Conservation (phyloP, 2,888 invertebrate species). For the Eueremaeus valkanovi region DNA sequence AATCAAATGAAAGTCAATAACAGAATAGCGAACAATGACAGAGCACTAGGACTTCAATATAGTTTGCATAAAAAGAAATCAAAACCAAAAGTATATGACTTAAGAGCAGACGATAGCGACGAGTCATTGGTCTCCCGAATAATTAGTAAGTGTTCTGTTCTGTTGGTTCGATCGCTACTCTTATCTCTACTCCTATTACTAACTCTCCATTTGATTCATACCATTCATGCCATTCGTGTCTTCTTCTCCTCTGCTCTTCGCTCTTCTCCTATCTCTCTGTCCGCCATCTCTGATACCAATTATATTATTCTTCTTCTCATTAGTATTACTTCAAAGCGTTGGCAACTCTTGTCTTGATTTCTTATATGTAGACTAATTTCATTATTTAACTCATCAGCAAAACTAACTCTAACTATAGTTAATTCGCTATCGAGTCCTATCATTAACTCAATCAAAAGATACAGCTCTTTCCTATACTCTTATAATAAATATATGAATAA, state of each 20-base stretch:
- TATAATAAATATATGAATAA: no score
- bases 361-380: no score
- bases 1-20: conserved; percentile 12
- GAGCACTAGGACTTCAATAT: background rate
- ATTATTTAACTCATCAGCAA: no score
- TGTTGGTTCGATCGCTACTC: background rate
- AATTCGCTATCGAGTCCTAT: no score
- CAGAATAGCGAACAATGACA: background rate
- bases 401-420: no score
- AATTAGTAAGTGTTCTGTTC: conserved; percentile 27
- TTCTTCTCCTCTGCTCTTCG: background rate
- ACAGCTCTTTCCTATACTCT: no score
- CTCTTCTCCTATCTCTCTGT: background rate
- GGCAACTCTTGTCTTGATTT: no score
- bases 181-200: background rate
- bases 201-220: background rate
- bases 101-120: background rate
- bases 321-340: no score
- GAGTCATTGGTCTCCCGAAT: conserved; percentile 21
- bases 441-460: no score
- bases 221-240: background rate
- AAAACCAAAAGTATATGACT: background rate
- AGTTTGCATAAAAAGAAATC: background rate
- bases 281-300: background rate
- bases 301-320: background rate